phyloP scores from a whole-genome alignment of 1,140 invertebrate genomes.

The Sminthurinus signatus region DNA sequence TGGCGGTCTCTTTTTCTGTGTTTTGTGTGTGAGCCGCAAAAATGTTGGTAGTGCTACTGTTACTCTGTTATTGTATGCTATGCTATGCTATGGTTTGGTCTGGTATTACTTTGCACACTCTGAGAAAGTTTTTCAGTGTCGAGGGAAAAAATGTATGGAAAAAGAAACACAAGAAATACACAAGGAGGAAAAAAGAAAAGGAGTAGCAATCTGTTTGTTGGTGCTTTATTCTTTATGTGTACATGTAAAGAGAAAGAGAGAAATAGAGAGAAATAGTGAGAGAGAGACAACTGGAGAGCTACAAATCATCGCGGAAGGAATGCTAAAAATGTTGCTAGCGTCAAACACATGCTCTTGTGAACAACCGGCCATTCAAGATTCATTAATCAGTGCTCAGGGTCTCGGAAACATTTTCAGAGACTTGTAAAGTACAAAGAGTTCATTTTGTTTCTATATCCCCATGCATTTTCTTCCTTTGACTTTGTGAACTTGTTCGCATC shows the following conservation, averaged over 20 bases:
- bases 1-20: no score
- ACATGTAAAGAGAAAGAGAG: neutral
- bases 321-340: slow-evolving; percentile 13
- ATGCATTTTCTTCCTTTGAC: slow-evolving; percentile 16
- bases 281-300: slow-evolving; percentile 16
- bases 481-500: neutral
- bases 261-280: no score
- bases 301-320: slow-evolving; percentile 18
- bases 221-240: no score
- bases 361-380: slow-evolving; percentile 20
- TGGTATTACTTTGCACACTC: no score
- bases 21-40: no score
- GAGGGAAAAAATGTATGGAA: no score
- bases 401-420: slow-evolving; percentile 18
- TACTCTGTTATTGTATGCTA: no score
- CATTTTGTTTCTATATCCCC: slow-evolving; percentile 27
- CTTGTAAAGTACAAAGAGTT: slow-evolving; percentile 27
- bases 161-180: neutral
- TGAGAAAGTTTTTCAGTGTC: no score
- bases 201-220: neutral
- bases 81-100: no score
- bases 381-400: slow-evolving; percentile 27
- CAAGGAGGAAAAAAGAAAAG: neutral
- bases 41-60: no score
- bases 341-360: slow-evolving; percentile 9